Base-by-base conservation (phyloP, 2,888 invertebrate species). In the Lasioglossum calceatum region DNA sequence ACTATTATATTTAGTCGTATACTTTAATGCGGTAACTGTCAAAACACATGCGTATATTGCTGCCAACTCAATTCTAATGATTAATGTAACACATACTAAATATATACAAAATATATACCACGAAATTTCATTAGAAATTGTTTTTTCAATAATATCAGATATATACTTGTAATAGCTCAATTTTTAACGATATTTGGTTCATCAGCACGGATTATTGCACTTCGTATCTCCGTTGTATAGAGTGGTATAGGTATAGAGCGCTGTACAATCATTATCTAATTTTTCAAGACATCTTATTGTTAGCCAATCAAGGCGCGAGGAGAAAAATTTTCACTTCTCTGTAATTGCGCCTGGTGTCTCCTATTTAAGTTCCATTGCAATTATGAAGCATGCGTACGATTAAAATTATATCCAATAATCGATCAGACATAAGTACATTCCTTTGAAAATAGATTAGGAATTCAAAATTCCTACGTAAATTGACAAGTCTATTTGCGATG, bases 31-130 rank as follows among this genome's bases (percentile, higher is more conserved):
- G 23, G 32, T 50, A 79, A 74, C 32, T 32, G 32, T 61, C 67
- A 67, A 73, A 78, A 79, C 82, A 73, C 82, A 82, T 82, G 73
- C 78, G 73, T 82, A 23, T 78, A 77, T 7, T n/a, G 19, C 39
- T 76, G 7, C n/a, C 61, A 47, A 47, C n/a, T 23, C 36, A 70
- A 70, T 19, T 70, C 32, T 64, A 64, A 64, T 8, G 64, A 64
- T 64, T 32, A 16, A 8, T 64, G 1, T 16, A 64, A 64, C 64
- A 64, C 16, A 64, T 8, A 32, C 2, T 64, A 32, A 32, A 32
- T 32, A 32, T 32, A 32, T 32, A 32, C 32, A 32, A 32, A 32
- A 32, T 32, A 32, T 32, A 32, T 32, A 64, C 16, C 19, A 19
- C 4, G 32, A 16, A 64, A 64, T 32, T 64, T 32, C 32, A 32